Base-by-base conservation (phyloP, 2,888 invertebrate species). In the Cenopis cana region DNA sequence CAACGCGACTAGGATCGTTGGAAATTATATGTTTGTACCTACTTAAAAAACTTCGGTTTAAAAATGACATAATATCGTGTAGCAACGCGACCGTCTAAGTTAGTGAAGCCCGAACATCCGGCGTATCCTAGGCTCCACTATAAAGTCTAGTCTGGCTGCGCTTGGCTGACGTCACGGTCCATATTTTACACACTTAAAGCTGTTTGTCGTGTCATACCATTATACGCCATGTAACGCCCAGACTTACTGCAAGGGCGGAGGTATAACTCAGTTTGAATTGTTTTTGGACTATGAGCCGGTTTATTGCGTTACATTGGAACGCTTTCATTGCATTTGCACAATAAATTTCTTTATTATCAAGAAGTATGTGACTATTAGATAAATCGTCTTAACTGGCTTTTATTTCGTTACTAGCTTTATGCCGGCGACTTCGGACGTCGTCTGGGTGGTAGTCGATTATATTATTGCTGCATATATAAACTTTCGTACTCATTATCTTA, bases 161-260 rank as follows among this genome's bases (percentile, higher is more conserved):
- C 88, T 89, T 87, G 88, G 89, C 86, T 90, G 89, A 89, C 89
- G 89, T 88, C 89, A 89, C 82, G 79, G 83, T 81, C 90, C 90
- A 92, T 93, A 93, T 89, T 91, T 93, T 89, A 93, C 88, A 90
- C 90, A 91, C 90, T 93, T 93, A 92, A 91, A 93, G 91, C 92
- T 93, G 92, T 92, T 93, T 93, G 93, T 92, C 91, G 91, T 90
- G 91, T 93, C 90, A 90, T 90, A 92, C 92, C 88, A 93, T 93
- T 93, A 93, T 93, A 90, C 89, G 90, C 85, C 88, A 88, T 91
- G 92, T 93, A 92, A 89, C 87, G 86, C 89, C 81, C 79, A 81
- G 89, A 93, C 91, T 93, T 93, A 91, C 86, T 89, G 90, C 91
- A 88, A 85, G 83, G 83, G 82, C 75, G 78, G 81, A 86, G 82